A percentile compares a stretch with the other conserved stretches of the same genome.
phyloP scores from a whole-genome alignment of 1,140 invertebrate species.

The Drosophila baimaii region DNA sequence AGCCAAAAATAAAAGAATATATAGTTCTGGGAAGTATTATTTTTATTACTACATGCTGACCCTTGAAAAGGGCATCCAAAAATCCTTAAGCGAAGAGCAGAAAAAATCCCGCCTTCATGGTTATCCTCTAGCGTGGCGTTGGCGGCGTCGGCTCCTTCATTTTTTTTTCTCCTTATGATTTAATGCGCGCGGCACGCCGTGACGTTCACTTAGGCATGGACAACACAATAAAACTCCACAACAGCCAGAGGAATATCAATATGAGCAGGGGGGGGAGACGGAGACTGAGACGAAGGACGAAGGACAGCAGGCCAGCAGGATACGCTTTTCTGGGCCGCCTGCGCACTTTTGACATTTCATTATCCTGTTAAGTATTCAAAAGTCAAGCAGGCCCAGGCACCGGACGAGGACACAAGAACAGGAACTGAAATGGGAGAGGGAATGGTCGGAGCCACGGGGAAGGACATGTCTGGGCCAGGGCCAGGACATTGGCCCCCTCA shows the following conservation, averaged over 20 bases:
- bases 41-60: too few species aligned
- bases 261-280: slow-evolving; percentile 6
- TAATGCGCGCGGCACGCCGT: slow-evolving; percentile 80
- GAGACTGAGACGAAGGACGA: too few species aligned
- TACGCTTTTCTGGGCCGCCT: slow-evolving; percentile 62
- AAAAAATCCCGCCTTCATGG: slow-evolving; percentile 15
- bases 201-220: slow-evolving; percentile 79
- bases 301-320: slow-evolving; percentile 33
- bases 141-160: slow-evolving; percentile 24
- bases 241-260: slow-evolving; percentile 42
- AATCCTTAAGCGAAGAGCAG: not conserved
- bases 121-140: slow-evolving; percentile 18
- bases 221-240: slow-evolving; percentile 70
- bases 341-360: slow-evolving; percentile 82
- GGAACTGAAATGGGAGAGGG: slow-evolving; percentile 1
- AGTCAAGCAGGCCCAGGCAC: slow-evolving; percentile 69
- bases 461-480: slow-evolving; percentile 51
- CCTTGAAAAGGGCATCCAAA: slow-evolving; percentile 17
- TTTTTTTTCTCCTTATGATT: slow-evolving; percentile 59
- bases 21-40: not conserved
- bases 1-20: not conserved
- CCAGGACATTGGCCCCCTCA: slow-evolving; percentile 13
- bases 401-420: slow-evolving; percentile 18
- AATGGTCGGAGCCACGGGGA: not conserved
- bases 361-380: slow-evolving; percentile 83